Evolutionary conservation across 2,888 invertebrate genomes (phyloP).

Genomic region (Agonopterix subpropinquella): DNA sequence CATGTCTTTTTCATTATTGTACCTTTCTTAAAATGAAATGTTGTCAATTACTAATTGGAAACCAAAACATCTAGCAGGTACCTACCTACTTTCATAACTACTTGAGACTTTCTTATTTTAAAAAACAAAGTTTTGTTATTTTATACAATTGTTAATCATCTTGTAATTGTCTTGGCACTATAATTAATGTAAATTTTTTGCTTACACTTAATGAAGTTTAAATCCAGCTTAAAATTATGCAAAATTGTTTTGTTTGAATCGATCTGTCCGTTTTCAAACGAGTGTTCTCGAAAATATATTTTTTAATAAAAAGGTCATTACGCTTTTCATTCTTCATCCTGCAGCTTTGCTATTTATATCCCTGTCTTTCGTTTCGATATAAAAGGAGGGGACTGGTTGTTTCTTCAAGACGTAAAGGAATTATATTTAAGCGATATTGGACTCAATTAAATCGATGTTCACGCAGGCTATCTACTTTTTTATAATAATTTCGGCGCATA

Average conservation of each 20-base stretch:
- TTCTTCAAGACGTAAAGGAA: too few species aligned
- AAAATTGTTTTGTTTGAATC: constrained; percentile 46
- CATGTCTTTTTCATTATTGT: too few species aligned
- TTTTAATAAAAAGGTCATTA: constrained; percentile 53
- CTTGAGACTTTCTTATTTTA: too few species aligned
- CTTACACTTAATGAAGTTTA: constrained; percentile 38
- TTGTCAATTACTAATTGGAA: too few species aligned
- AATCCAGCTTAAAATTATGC: constrained; percentile 58
- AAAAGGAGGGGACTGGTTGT: too few species aligned
- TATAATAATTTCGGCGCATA: too few species aligned
- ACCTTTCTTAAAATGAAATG: too few species aligned
- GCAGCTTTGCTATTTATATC: constrained; percentile 46
- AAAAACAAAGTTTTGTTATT: constrained; percentile 22
- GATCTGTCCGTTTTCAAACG: constrained; percentile 66
- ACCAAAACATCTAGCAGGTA: too few species aligned
- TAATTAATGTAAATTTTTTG: constrained; percentile 45
- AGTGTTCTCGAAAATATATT: constrained; percentile 68
- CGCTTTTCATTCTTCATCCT: constrained; percentile 68
- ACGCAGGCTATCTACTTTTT: too few species aligned
- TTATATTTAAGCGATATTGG: too few species aligned
- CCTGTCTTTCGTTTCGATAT: not conserved
- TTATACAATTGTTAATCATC: constrained; percentile 27
- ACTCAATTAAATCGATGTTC: too few species aligned
- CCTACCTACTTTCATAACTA: too few species aligned
- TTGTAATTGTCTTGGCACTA: constrained; percentile 34